phyloP scores from a whole-genome alignment of 2,113 vertebrate genomes.

The Carettochelys insculpta region DNA sequence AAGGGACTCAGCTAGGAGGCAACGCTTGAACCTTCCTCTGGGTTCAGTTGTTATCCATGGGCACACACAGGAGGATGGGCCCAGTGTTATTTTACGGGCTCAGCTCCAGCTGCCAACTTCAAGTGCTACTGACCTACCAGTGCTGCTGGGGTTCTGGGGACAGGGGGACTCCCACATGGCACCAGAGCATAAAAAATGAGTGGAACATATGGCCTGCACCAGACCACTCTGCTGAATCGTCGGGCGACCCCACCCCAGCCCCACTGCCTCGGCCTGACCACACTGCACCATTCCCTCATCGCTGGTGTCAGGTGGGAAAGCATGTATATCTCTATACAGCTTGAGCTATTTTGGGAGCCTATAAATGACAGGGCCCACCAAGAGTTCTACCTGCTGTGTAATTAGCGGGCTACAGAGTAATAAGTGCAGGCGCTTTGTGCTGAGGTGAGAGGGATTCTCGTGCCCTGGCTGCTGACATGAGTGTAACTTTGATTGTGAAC shows the following conservation, averaged over 20 bases:
- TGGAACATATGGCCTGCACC: neutral
- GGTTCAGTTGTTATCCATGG: neutral
- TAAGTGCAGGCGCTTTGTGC: neutral
- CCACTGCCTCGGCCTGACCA: neutral
- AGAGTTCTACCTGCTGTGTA: neutral
- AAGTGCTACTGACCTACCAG: neutral
- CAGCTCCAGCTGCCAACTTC: neutral
- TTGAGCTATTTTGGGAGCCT: neutral
- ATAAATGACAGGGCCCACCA: neutral
- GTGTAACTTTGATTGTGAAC: neutral
- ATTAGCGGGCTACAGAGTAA: neutral
- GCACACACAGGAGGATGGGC: neutral
- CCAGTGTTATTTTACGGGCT: no score
- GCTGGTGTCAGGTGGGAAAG: neutral
- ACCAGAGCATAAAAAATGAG: neutral
- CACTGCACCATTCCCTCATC: neutral
- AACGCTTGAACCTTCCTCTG: neutral
- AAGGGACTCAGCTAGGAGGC: accelerated
- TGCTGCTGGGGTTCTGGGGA: neutral
- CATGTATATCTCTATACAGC: neutral
- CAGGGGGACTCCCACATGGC: neutral
- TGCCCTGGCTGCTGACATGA: neutral
- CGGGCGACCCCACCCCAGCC: neutral
- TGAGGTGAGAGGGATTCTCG: neutral
- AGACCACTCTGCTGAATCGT: neutral